Evolutionary conservation across 2,888 invertebrate genomes (phyloP).

Genomic region (Azorinus chamasolen): DNA sequence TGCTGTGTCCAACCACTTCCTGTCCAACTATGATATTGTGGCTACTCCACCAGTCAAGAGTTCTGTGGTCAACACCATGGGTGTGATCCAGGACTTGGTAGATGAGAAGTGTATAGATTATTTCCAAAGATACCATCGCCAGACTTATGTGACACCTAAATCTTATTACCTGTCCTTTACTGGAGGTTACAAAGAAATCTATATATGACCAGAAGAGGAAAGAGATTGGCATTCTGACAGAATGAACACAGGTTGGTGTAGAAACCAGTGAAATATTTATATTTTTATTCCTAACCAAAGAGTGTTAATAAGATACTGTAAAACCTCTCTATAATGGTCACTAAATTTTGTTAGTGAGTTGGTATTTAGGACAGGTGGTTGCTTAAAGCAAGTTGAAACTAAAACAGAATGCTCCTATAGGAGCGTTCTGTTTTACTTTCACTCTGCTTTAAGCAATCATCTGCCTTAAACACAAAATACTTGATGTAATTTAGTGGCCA

Average conservation of each 20-base stretch:
- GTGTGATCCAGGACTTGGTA: slow-evolving; percentile 91
- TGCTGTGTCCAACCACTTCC: slow-evolving; percentile 86
- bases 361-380: no score
- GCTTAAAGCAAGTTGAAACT: no score
- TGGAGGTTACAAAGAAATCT: slow-evolving; percentile 93
- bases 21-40: slow-evolving; percentile 83
- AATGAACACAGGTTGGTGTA: slow-evolving; percentile 92
- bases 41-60: slow-evolving; percentile 84
- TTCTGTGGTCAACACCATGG: slow-evolving; percentile 85
- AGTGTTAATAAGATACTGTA: no score
- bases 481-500: no score
- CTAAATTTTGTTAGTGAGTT: no score
- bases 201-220: slow-evolving; percentile 94
- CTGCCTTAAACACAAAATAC: no score
- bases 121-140: slow-evolving; percentile 93
- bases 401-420: no score
- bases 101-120: slow-evolving; percentile 91
- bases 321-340: no score
- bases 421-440: no score
- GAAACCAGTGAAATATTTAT: no score
- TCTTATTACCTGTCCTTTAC: slow-evolving; percentile 95
- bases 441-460: no score
- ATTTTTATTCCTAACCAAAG: no score
- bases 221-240: slow-evolving; percentile 92
- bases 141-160: slow-evolving; percentile 96